A percentile compares a stretch with the other conserved stretches of the same genome.
Conservation (phyloP, 2,113 vertebrate genomes). For the Protobothrops flavoviridis region DNA sequence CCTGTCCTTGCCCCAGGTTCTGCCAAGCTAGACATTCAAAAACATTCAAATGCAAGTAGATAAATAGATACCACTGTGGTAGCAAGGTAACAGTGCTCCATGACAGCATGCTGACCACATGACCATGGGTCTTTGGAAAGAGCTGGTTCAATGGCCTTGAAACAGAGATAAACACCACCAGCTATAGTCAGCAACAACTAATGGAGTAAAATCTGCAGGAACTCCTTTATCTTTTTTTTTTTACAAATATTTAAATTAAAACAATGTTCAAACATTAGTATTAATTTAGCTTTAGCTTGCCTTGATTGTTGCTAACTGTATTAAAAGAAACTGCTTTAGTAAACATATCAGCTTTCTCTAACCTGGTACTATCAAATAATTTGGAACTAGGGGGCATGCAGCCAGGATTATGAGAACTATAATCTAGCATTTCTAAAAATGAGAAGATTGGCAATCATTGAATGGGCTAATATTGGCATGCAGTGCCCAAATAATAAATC, state of each 20-base stretch:
- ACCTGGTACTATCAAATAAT: neutral
- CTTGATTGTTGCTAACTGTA: neutral
- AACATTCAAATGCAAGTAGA: neutral
- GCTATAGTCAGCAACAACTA: no score
- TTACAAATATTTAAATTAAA: neutral
- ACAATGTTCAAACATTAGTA: neutral
- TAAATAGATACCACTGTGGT: neutral
- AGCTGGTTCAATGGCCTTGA: neutral
- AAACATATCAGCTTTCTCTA: neutral
- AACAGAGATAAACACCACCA: neutral
- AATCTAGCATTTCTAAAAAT: neutral
- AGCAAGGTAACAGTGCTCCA: neutral
- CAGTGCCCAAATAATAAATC: neutral
- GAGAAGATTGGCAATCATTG: neutral
- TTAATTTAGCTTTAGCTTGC: neutral
- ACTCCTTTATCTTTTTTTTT: neutral
- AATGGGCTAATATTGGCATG: neutral
- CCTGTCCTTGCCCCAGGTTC: neutral
- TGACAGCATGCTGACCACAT: neutral
- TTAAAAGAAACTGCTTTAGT: neutral
- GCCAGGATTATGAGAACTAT: neutral
- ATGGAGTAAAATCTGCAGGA: no score
- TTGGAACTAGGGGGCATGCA: neutral
- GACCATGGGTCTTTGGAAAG: neutral
- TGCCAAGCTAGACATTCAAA: neutral